Base-by-base conservation (phyloP, 1,140 invertebrate species). In the Drosophila navojoa region DNA sequence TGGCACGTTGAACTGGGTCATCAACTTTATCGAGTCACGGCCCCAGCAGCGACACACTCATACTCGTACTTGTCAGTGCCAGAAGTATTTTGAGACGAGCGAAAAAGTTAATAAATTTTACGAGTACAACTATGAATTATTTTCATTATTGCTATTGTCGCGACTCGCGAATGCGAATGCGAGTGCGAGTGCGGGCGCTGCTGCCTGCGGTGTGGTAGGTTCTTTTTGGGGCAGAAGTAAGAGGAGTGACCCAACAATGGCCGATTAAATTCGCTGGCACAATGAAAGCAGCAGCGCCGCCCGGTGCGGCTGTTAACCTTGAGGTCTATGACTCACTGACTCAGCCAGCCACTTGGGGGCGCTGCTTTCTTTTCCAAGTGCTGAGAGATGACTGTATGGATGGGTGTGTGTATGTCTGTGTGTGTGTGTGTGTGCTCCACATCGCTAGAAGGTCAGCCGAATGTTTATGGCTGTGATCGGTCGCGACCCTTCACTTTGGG, bases 271-370 rank as follows among this genome's bases (percentile, higher is more conserved):
- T 84, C 80, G 79, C 76, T 73, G 58, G 57, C 78, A 76, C 62
- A 76, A 74, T 69, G 55, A 76, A 76, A 62, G 73, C 60, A 67
- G 68, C 62, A 57, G 22, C 47, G 64, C 13, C 54, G 55, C 58
- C 57, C 69, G 61, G 47, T 71, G 81, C 71, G 84, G 84, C 84
- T 89, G 79, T 89, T 89, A 89, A 89, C 84, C 84, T 89, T 89
- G 84, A 89, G 84, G 84, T 89, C 84, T 77, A 89, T 89, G 84
- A 89, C 84, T 87, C 84, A 87, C 69, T 69, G 63, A 61, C 38
- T 66, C 74, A 64, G 66, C 71, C 63, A 32, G 38, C 71, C 63
- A 32, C 38, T 66, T 38, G 63, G 60, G 73, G 64, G 73, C 61
- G 68, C 61, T 79, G 76, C 81, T 86, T 86, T 81, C 81, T 85